Evolutionary conservation across 2,888 invertebrate species (phyloP).

Genomic region (Habroteleia sp.): DNA sequence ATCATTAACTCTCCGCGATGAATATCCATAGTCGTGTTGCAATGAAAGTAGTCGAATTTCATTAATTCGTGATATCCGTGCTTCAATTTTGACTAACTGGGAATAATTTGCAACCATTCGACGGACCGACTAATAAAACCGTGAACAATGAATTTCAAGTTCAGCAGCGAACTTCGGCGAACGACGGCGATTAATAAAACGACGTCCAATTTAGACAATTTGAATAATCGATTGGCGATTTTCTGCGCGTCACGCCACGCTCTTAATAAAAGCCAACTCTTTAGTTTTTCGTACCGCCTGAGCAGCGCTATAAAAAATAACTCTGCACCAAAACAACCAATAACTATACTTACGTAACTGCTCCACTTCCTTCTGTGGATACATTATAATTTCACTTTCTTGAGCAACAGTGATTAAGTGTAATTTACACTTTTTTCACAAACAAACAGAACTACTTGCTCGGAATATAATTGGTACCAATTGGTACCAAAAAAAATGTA

Average conservation of each 20-base stretch:
- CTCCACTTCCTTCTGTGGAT: constrained; percentile 33
- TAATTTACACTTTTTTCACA: constrained; percentile 48
- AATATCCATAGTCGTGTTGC: constrained; percentile 9
- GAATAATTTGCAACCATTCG: constrained; percentile 20
- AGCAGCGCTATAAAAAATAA: constrained; percentile 39
- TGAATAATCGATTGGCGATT: constrained; percentile 40
- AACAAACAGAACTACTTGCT: constrained; percentile 19
- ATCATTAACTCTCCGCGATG: constrained; percentile 20
- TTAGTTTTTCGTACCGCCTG: constrained; percentile 19
- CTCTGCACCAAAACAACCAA: constrained; percentile 7
- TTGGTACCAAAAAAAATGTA: constrained; percentile 7
- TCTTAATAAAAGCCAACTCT: constrained; percentile 6
- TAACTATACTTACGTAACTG: constrained; percentile 28
- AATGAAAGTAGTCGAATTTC: constrained; percentile 26
- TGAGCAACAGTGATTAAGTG: constrained; percentile 41
- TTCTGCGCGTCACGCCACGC: constrained; percentile 10
- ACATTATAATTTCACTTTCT: constrained; percentile 36
- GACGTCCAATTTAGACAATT: constrained; percentile 1
- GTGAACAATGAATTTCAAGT: constrained; percentile 36
- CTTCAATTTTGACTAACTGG: constrained; percentile 17
- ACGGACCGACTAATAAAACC: constrained; percentile 4
- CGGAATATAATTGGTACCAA: constrained; percentile 24
- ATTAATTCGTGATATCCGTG: constrained; percentile 8
- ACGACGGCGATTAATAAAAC: neutral
- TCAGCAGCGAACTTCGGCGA: constrained; percentile 19